These are phyloP conservation scores for Drosophila simulans DNA, from an alignment of 1,140 invertebrate species.

Conservation along the genomic window DNA sequence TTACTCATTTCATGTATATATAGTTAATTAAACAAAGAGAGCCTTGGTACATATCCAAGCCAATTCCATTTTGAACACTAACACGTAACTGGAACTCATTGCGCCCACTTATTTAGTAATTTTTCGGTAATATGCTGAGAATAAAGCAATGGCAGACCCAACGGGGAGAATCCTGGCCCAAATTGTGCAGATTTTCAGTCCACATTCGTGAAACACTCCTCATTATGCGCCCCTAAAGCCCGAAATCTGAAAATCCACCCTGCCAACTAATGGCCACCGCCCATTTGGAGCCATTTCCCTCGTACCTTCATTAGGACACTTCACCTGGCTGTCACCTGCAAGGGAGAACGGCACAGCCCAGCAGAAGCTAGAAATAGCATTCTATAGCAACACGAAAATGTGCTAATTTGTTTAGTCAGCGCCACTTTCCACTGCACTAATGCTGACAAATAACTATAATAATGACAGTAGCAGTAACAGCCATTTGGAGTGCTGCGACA, in stretches of 20 bases:
- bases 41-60: not conserved
- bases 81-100: not conserved
- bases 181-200: constrained; percentile 15
- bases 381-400: constrained; percentile 48
- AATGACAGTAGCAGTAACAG: constrained; percentile 39
- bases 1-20: too few species aligned
- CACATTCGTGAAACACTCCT: constrained; percentile 3
- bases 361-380: constrained; percentile 35
- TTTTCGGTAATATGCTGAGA: constrained; percentile 9
- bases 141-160: not conserved
- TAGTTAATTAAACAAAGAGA: too few species aligned
- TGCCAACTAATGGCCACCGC: constrained; percentile 17
- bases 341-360: constrained; percentile 3
- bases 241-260: constrained; percentile 2
- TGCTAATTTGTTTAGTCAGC: constrained; percentile 64
- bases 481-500: constrained; percentile 44
- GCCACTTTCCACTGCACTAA: constrained; percentile 53
- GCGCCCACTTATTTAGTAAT: constrained; percentile 1
- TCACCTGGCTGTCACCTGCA: constrained; percentile 27
- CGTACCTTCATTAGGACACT: constrained; percentile 38
- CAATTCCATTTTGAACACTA: not conserved
- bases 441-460: constrained; percentile 64
- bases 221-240: constrained; percentile 3
- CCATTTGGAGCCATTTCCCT: constrained; percentile 31
- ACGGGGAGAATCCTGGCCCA: not conserved